phyloP scores from a whole-genome alignment of 2,113 vertebrate species.

The Nesogale talazaci region DNA sequence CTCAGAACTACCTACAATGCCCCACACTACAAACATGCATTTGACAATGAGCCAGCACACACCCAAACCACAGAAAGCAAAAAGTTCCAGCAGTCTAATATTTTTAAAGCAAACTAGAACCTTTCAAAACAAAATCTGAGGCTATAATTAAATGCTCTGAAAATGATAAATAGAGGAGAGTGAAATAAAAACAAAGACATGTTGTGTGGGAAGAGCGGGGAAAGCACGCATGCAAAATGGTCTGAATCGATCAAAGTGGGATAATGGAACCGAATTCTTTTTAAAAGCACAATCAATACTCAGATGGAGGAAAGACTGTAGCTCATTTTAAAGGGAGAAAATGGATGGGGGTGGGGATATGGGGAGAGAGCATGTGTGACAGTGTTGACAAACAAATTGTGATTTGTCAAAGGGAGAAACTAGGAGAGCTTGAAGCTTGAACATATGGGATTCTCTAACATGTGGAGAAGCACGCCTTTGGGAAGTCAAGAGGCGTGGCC shows the following conservation, averaged over 20 bases:
- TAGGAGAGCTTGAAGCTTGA: neutral
- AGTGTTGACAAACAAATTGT: conserved; percentile 13
- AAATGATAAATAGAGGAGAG: conserved; percentile 40
- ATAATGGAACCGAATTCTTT: conserved; percentile 54
- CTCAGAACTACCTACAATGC: neutral
- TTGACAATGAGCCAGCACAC: conserved; percentile 11
- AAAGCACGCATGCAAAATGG: conserved; percentile 30
- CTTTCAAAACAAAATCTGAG: conserved; percentile 54
- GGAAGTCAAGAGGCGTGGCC: neutral
- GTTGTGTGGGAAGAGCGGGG: neutral
- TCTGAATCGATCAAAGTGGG: neutral
- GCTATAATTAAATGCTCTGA: conserved; percentile 15
- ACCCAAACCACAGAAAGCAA: neutral
- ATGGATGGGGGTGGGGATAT: neutral
- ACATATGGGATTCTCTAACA: neutral
- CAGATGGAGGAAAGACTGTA: neutral
- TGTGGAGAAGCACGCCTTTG: neutral
- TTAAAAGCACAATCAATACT: conserved; percentile 61
- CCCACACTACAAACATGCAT: neutral
- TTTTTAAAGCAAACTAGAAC: conserved; percentile 40
- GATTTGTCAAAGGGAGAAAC: conserved; percentile 28
- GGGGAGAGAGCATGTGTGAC: neutral
- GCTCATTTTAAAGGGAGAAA: conserved; percentile 56
- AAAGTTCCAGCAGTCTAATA: neutral
- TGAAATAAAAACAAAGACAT: conserved; percentile 53